Base-by-base conservation (phyloP, 2,113 vertebrate genomes). In the Lycaon pictus region DNA sequence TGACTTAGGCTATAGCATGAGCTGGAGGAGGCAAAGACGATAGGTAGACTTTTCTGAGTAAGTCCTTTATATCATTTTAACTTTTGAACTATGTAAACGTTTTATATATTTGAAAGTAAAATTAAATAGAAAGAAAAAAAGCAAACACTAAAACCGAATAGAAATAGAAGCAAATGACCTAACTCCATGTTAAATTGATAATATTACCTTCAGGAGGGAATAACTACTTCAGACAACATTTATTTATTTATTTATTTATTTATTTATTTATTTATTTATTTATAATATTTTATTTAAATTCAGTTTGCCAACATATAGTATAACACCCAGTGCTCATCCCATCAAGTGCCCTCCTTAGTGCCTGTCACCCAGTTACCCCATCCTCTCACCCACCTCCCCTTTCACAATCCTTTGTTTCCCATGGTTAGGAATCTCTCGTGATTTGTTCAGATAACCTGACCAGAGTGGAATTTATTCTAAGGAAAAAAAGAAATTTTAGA, bases 21-120 rank as follows among this genome's bases (percentile, higher is more conserved):
- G 72, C 23, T 27, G 2, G 27, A 43, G 56, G 55, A 48, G n/a
- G 9, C 17, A 25, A 88, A 48, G 60, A 79, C 8, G 17, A 2
- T 25, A 25, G 22, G 2, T 35, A 80, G 32, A 56, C 17, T 67
- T 91, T 74, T 23, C 27, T 63, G 72, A 65, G 56, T 51, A 29
- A 35, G 71, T 2, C 3, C 48, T 35, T 56, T 27, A 5, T 56
- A 20, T 17, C 27, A 37, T 88, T 76, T 58, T 69, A 76, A 95
- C 53, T 67, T 86, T 91, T 56, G 82, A 87, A 55, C 56, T 51
- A 25, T 55, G 7, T 48, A 53, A 65, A 79, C 9, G 0, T 20
- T 80, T 96, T 94, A 27, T 6, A 12, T 58, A 7, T 63, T 58
- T 91, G 92, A 65, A 94, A 96, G 27, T 35, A 51, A 74, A 37